A percentile compares a stretch with the other conserved stretches of the same genome.
phyloP scores from a whole-genome alignment of 2,888 invertebrate genomes.

The Carabus problematicus region DNA sequence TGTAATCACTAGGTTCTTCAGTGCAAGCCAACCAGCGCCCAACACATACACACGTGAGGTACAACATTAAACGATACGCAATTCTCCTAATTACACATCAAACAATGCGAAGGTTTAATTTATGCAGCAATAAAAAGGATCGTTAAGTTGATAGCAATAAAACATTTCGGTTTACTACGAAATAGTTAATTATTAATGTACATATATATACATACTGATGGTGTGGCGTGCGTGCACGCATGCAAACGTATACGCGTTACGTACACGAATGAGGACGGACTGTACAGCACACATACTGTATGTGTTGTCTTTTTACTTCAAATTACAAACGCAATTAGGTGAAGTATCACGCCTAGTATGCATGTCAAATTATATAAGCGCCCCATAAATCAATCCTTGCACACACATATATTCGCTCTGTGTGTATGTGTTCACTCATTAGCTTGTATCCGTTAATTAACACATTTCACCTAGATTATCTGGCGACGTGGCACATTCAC shows the following conservation, averaged over 20 bases:
- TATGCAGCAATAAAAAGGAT: slow-evolving; percentile 52
- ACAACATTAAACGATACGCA: slow-evolving; percentile 52
- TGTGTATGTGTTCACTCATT: slow-evolving; percentile 36
- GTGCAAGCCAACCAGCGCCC: background rate
- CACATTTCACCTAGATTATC: slow-evolving; percentile 21
- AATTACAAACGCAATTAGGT: slow-evolving; percentile 30
- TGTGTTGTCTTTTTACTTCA: background rate
- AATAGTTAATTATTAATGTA: slow-evolving; percentile 28
- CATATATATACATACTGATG: background rate
- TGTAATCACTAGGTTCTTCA: slow-evolving; percentile 44
- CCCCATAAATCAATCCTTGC: slow-evolving; percentile 28
- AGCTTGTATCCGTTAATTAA: slow-evolving; percentile 32
- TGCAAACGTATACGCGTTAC: slow-evolving; percentile 13
- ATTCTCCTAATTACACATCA: slow-evolving; percentile 54
- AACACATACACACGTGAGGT: slow-evolving; percentile 18
- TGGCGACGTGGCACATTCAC: too few species aligned
- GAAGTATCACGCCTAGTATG: slow-evolving; percentile 22
- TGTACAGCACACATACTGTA: too few species aligned
- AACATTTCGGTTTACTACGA: slow-evolving; percentile 18
- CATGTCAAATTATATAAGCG: slow-evolving; percentile 29
- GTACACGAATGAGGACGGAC: background rate
- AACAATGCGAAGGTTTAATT: slow-evolving; percentile 54
- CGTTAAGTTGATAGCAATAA: slow-evolving; percentile 46
- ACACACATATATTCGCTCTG: background rate
- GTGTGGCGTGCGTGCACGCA: slow-evolving; percentile 6